A percentile compares a stretch with the other conserved stretches of the same genome.
These are phyloP conservation scores for Pterostichus niger DNA, from an alignment of 2,888 invertebrate genomes.

Conservation along the genomic window DNA sequence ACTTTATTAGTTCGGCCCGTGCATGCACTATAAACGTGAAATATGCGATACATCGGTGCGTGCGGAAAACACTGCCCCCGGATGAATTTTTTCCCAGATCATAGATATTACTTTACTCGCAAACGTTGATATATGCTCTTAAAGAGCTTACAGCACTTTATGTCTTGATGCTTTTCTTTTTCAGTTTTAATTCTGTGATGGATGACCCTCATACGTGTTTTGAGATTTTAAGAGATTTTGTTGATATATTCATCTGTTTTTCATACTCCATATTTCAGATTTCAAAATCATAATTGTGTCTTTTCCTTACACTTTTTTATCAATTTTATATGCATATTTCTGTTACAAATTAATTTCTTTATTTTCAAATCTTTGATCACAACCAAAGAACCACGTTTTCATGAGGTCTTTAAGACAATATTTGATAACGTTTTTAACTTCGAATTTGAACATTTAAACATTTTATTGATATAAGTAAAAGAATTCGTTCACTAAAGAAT, in stretches of 20 bases:
- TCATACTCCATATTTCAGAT: background rate
- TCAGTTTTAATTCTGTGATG: constrained; percentile 57
- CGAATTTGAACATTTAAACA: too few relatives aligned
- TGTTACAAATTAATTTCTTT: too few relatives aligned
- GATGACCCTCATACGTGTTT: constrained; percentile 32
- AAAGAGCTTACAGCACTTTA: constrained; percentile 63
- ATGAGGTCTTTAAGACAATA: too few relatives aligned
- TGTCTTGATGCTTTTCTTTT: constrained; percentile 52
- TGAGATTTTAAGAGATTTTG: constrained; percentile 40
- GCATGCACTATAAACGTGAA: constrained; percentile 57
- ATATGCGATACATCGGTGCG: constrained; percentile 61
- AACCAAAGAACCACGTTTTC: too few relatives aligned
- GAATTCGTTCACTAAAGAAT: too few relatives aligned
- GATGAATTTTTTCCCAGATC: constrained; percentile 61
- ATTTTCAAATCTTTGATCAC: too few relatives aligned
- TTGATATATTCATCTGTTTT: constrained; percentile 41
- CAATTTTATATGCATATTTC: background rate
- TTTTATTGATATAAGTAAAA: too few relatives aligned
- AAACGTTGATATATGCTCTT: constrained; percentile 61
- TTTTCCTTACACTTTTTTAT: background rate
- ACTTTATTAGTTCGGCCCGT: constrained; percentile 59
- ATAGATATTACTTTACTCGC: constrained; percentile 62
- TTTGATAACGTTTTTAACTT: too few relatives aligned
- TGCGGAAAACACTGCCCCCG: constrained; percentile 21
- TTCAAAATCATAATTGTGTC: background rate